These are phyloP conservation scores for Potorous gilbertii DNA, from an alignment of 2,797 vertebrate species.

Conservation along the genomic window DNA sequence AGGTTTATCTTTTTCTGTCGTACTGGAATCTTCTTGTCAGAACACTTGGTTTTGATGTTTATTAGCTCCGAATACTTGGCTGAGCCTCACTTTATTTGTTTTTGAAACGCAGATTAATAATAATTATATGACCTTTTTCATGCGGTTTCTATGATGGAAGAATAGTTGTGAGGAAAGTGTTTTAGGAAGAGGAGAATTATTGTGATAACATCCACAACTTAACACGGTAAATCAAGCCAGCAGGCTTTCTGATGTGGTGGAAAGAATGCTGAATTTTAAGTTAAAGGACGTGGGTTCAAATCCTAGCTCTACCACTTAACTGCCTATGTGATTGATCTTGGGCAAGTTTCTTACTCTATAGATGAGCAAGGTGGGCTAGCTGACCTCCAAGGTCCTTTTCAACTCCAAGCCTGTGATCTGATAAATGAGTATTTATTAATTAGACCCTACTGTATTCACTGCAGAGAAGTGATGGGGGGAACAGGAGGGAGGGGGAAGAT, in stretches of 20 bases:
- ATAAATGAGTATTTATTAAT: too few relatives aligned
- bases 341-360: background rate
- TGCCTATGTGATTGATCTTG: background rate
- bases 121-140: background rate
- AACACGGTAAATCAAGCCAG: background rate
- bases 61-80: background rate
- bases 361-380: background rate
- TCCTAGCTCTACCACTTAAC: background rate
- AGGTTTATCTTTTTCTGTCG: constrained; percentile 25
- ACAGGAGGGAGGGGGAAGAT: background rate
- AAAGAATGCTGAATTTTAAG: background rate
- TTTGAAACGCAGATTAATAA: background rate
- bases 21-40: constrained; percentile 6
- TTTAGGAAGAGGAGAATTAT: background rate
- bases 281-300: background rate
- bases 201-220: background rate
- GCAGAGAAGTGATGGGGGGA: too few relatives aligned
- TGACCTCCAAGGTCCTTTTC: background rate
- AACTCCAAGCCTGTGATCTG: background rate
- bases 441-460: too few relatives aligned
- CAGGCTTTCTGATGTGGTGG: background rate
- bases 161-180: too few relatives aligned
- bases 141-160: background rate
- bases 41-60: background rate
- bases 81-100: background rate